Conservation (phyloP, 2,888 invertebrate species). For the Heteropelma amictum region DNA sequence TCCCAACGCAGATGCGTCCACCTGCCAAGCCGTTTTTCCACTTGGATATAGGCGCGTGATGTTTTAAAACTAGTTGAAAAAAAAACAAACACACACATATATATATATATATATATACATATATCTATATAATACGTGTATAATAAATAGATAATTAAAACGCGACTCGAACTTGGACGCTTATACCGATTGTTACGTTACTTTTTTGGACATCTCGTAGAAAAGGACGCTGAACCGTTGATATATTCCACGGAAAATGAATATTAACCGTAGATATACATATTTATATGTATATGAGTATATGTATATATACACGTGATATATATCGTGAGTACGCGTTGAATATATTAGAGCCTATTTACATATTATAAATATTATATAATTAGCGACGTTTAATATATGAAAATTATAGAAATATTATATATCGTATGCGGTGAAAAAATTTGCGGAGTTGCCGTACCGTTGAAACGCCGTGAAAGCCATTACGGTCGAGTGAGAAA, state of each 20-base stretch:
- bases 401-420: background rate
- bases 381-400: background rate
- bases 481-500: too few species aligned
- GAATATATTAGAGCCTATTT: conserved; percentile 60
- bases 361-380: background rate
- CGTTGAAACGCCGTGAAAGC: too few species aligned
- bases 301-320: too few species aligned
- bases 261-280: conserved; percentile 57
- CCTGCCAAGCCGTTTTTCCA: conserved; percentile 66
- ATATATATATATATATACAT: conserved; percentile 37
- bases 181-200: conserved; percentile 43
- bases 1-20: conserved; percentile 66
- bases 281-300: conserved; percentile 54
- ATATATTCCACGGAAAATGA: conserved; percentile 66
- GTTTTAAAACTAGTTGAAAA: conserved; percentile 64
- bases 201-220: conserved; percentile 38
- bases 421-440: too few species aligned
- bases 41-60: conserved; percentile 65
- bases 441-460: too few species aligned
- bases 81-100: conserved; percentile 22
- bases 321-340: too few species aligned
- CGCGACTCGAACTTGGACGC: conserved; percentile 37
- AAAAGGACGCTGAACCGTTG: conserved; percentile 39
- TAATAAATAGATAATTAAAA: conserved; percentile 18
- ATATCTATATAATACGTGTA: conserved; percentile 16